Evolutionary conservation across 2,888 invertebrate genomes (phyloP).

Genomic region (Mimumesa dahlbomi): DNA sequence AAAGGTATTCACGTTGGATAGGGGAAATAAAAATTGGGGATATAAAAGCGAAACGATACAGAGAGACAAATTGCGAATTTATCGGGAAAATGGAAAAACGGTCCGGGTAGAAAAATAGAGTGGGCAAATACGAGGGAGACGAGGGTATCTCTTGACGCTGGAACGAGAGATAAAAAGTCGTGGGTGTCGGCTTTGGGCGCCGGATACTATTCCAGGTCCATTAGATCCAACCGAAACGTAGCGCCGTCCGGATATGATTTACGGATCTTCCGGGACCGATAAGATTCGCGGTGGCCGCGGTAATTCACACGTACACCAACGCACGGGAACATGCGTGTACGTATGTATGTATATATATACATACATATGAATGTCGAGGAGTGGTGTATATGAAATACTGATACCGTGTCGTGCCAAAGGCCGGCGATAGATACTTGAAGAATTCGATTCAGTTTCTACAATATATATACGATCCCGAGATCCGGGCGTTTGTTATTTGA

Average conservation of each 20-base stretch:
- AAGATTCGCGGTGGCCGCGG: constrained; percentile 63
- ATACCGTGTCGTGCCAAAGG: constrained; percentile 10
- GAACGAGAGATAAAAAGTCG: constrained; percentile 10
- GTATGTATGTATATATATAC: not conserved
- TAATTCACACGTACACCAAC: constrained; percentile 44
- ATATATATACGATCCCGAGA: constrained; percentile 4
- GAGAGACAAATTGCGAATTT: constrained; percentile 17
- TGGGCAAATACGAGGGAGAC: not conserved
- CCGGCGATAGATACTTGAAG: constrained; percentile 30
- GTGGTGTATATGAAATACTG: constrained; percentile 47
- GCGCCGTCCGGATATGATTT: constrained; percentile 64
- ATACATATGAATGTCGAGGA: constrained; percentile 24
- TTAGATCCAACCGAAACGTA: constrained; percentile 50
- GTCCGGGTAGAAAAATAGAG: constrained; percentile 6
- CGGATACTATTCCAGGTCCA: constrained; percentile 52
- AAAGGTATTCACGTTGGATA: not conserved
- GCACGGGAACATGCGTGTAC: not conserved
- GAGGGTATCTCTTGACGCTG: not conserved
- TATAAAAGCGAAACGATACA: not conserved
- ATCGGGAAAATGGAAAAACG: constrained; percentile 1
- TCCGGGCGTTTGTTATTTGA: constrained; percentile 15
- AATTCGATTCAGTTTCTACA: constrained; percentile 25
- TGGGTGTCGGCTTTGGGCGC: constrained; percentile 1
- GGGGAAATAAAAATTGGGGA: not conserved
- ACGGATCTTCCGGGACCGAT: constrained; percentile 71